Evolutionary conservation across 1,140 invertebrate genomes (phyloP), one percentile per base, ranked within the genome.

Genomic region (Bombus terrestris): DNA sequence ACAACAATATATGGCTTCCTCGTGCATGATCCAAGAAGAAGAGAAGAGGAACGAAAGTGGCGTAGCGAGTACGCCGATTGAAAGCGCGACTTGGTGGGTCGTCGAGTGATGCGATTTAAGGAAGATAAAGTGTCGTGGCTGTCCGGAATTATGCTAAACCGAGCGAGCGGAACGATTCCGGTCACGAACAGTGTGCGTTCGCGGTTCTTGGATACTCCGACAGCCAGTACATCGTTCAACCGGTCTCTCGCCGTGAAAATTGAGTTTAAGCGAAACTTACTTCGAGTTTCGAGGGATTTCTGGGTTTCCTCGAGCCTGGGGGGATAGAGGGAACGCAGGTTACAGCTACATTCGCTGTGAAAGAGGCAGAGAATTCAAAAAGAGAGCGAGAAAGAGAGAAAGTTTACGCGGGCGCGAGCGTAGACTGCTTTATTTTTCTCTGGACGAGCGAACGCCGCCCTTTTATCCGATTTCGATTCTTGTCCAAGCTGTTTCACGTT

Each of bases 211-310:
- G 74, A 39, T 25, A 81, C 76, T 41, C 35, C 59, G 69, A 39
- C 43, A 74, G n/a, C 6, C n/a, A 18, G 86, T 81, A 84, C 80
- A 18, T 53, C 59, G 66, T 59, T 69, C 77, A 68, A 75, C 74
- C 64, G 87, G 76, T 77, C 57, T 74, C 66, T 78, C 35, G 80
- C 76, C n/a, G 87, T 32, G 88, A 83, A 89, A 89, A 89, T 89
- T 77, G 88, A 89, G 88, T 89, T 89, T 89, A 86, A 80, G 88
- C 80, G 89, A 87, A 87, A 89, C 73, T 89, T 87, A 64, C 85
- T 77, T 35, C 28, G n/a, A 89, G 69, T 81, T 80, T 25, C 88
- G 59, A 72, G 71, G 87, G 84, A 89, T 86, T 88, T 80, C 53
- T 69, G 76, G 35, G 69, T 22, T 78, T 72, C 68, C 68, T 37